Conservation (phyloP, 1,140 invertebrate genomes). For the Bombus soroeensis region DNA sequence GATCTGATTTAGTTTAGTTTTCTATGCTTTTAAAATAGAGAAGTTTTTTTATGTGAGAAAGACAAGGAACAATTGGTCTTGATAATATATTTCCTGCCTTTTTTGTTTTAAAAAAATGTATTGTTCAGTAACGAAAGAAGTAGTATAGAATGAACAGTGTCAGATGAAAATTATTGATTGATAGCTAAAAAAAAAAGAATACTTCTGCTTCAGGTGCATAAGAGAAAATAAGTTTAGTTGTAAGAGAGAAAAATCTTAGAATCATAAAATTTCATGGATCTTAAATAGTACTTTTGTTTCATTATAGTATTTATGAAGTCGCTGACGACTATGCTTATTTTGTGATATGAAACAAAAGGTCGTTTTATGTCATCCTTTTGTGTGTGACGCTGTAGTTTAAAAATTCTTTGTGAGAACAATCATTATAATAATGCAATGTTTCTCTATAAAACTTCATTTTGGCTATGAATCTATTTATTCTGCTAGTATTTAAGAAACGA, state of each 20-base stretch:
- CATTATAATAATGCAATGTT: slow-evolving; percentile 28
- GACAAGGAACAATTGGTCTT: no score
- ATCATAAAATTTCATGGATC: not conserved
- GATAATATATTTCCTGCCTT: not conserved
- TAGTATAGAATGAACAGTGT: not conserved
- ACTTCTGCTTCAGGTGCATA: not conserved
- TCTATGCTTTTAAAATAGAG: not conserved
- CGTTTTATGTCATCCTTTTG: slow-evolving; percentile 1
- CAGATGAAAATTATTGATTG: not conserved
- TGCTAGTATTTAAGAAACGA: not conserved
- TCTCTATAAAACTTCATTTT: not conserved
- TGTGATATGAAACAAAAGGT: slow-evolving; percentile 4
- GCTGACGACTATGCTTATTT: not conserved
- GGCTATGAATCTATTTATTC: not conserved
- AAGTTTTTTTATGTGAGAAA: not conserved
- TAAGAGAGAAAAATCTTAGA: not conserved
- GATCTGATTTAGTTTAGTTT: not conserved
- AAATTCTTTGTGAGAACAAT: slow-evolving; percentile 11
- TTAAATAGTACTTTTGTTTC: not conserved
- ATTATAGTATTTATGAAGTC: slow-evolving; percentile 14
- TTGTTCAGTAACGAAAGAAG: not conserved
- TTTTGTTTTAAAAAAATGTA: not conserved
- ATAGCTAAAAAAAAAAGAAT: not conserved
- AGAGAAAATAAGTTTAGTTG: not conserved
- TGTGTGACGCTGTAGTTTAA: not conserved